phyloP scores from a whole-genome alignment of 2,113 vertebrate genomes.

The Telmatochromis brichardi region DNA sequence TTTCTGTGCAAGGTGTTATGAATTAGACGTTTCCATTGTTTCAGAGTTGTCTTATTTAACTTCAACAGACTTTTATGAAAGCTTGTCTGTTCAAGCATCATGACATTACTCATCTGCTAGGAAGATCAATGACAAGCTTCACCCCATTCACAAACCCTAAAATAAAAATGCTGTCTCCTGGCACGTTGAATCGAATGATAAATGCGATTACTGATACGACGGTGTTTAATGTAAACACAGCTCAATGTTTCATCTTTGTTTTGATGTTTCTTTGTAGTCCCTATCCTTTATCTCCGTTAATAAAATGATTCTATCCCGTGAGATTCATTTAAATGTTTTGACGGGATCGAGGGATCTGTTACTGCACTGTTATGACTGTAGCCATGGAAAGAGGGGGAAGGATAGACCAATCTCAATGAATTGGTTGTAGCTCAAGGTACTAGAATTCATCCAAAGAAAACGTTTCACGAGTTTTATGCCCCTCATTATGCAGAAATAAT shows the following conservation, averaged over 20 bases:
- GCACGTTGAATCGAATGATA: conserved; percentile 3
- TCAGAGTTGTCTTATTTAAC: background rate
- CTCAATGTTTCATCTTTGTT: background rate
- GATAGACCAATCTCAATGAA: background rate
- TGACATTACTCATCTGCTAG: background rate
- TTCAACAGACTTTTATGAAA: conserved; percentile 19
- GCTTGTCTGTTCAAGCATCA: background rate
- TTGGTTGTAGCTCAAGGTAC: background rate
- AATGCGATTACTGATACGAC: background rate
- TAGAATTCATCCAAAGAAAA: background rate
- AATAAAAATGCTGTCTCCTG: background rate
- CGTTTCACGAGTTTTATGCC: background rate
- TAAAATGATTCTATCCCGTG: conserved; percentile 8
- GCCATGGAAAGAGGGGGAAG: background rate
- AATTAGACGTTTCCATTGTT: conserved; percentile 1
- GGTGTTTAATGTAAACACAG: conserved; percentile 32
- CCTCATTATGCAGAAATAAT: background rate
- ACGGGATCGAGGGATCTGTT: background rate
- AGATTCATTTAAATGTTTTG: background rate
- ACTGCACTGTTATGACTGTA: conserved; percentile 15
- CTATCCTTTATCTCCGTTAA: background rate
- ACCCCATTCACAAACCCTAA: background rate
- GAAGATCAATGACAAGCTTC: background rate
- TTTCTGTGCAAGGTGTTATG: background rate
- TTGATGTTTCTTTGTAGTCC: background rate